Conservation (phyloP, 2,797 vertebrate genomes). For the Phyllotis vaccarum region DNA sequence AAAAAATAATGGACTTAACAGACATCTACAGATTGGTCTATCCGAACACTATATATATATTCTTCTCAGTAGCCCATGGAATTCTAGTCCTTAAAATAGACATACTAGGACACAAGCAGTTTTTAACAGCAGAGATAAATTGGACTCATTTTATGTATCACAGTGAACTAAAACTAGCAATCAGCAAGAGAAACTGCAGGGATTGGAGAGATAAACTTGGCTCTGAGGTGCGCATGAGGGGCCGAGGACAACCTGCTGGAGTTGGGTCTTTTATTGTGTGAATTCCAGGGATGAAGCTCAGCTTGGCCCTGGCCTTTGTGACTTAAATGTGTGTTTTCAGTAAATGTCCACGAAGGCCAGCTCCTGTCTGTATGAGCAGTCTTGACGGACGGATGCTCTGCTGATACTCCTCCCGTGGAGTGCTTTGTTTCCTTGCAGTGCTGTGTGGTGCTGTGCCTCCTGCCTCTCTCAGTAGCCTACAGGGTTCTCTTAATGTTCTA, state of each 20-base stretch:
- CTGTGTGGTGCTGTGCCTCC: too few relatives aligned
- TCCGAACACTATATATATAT: background rate
- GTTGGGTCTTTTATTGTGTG: background rate
- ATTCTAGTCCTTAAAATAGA: background rate
- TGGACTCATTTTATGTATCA: background rate
- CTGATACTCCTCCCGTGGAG: background rate
- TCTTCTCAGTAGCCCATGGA: background rate
- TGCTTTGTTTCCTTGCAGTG: too few relatives aligned
- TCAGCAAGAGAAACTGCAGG: background rate
- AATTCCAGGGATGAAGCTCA: too few relatives aligned
- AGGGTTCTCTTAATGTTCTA: too few relatives aligned
- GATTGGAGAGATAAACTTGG: background rate
- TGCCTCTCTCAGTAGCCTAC: too few relatives aligned
- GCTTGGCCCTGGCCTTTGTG: background rate
- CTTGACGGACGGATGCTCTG: background rate
- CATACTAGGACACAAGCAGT: background rate
- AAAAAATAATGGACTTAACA: background rate
- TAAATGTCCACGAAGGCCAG: background rate
- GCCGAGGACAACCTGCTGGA: background rate
- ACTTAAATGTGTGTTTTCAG: constrained; percentile 1
- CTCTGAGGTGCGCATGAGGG: background rate
- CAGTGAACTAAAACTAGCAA: background rate
- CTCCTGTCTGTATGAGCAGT: background rate
- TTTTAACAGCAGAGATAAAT: too few relatives aligned
- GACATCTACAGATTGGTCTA: background rate